Evolutionary conservation across 2,113 vertebrate genomes (phyloP).

Genomic region (Pimephales promelas): DNA sequence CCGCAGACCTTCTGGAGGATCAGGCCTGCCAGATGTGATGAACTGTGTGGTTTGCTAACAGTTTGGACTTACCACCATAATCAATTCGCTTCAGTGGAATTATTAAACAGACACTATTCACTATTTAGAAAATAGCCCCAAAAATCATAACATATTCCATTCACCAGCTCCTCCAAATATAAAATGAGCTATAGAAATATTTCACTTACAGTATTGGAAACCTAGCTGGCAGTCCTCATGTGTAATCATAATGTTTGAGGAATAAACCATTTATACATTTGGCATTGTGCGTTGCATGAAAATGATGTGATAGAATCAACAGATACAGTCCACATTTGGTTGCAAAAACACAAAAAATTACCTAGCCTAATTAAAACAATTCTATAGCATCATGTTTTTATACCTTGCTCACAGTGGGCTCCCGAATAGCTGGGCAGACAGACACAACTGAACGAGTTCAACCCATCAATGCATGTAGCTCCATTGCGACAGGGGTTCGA

Average conservation of each 20-base stretch:
- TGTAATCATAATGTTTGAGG: neutral
- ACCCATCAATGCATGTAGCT: slow-evolving; percentile 87
- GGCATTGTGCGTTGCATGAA: neutral
- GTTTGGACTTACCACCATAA: neutral
- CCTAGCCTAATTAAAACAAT: neutral
- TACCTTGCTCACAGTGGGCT: slow-evolving; percentile 89
- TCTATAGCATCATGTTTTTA: slow-evolving; percentile 31
- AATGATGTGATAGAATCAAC: neutral
- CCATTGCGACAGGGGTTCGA: slow-evolving; percentile 92
- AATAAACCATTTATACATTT: neutral
- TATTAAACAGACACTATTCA: slow-evolving; percentile 21
- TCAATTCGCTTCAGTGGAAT: slow-evolving; percentile 6
- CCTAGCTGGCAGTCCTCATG: neutral
- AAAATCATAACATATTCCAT: neutral
- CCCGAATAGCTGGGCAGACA: slow-evolving; percentile 93
- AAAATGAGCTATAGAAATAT: neutral
- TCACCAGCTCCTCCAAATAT: neutral
- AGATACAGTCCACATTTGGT: neutral
- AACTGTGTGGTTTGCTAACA: neutral
- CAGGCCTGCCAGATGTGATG: slow-evolving; percentile 13
- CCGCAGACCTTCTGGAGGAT: slow-evolving; percentile 1
- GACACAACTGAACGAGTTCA: slow-evolving; percentile 84
- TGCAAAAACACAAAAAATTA: neutral
- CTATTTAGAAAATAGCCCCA: slow-evolving; percentile 18
- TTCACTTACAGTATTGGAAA: neutral